Percentiles rank a stretch among this genome's conserved stretches.
Conservation (phyloP, 2,797 vertebrate genomes). For the Galago senegalensis region DNA sequence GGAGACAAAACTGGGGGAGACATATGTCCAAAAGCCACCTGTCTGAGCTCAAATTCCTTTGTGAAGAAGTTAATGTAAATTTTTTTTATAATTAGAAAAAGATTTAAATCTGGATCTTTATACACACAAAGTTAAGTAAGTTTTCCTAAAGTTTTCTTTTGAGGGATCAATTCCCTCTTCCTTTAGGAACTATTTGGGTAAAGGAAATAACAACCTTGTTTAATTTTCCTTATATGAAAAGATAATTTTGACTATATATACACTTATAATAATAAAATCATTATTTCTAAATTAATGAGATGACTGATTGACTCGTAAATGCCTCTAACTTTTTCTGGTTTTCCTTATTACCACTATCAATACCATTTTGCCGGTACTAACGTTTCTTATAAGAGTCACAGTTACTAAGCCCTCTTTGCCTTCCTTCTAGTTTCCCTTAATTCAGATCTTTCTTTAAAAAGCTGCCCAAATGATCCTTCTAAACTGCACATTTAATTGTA, state of each 20-base stretch:
- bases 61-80: background rate
- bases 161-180: background rate
- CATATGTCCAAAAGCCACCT: background rate
- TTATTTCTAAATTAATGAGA: background rate
- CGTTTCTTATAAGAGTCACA: background rate
- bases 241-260: background rate
- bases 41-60: background rate
- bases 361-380: background rate
- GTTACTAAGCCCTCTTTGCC: background rate
- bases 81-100: constrained; percentile 8
- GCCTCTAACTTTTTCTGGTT: background rate
- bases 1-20: background rate
- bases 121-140: background rate
- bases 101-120: background rate
- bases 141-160: background rate
- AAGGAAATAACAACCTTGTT: background rate
- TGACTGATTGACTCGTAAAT: background rate
- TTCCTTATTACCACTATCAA: background rate
- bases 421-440: background rate
- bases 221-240: background rate
- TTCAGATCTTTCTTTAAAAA: constrained; percentile 19
- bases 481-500: background rate
- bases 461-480: background rate
- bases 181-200: background rate
- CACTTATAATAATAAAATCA: background rate